Evolutionary conservation across 2,113 vertebrate genomes (phyloP), one percentile per base, ranked within the genome.

Genomic region (Periophthalmodon schlosseri): DNA sequence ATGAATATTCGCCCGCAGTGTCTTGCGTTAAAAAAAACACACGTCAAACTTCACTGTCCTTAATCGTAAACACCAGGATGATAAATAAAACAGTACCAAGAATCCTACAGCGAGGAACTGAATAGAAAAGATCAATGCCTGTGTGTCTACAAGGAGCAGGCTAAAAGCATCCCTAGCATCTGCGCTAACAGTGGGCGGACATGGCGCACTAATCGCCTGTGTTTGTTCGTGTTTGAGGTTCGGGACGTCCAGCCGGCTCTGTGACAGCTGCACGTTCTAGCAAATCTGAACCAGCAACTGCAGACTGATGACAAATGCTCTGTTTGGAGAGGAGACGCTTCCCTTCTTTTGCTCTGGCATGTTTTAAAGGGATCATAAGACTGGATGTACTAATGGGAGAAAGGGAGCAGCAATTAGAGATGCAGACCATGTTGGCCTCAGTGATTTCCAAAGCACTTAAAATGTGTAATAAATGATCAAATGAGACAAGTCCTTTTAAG

Each of bases 401-500:
- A 90, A 88, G 89, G 88, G 86, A 86, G 82, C 75, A 79, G 81
- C 90, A 93, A 94, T 93, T 93, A 93, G 88, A 82, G 87, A 87
- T 84, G 85, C 80, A 88, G 88, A 93, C 91, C 91, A 85, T 84
- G 86, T 75, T 80, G 84, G 89, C 88, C 88, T 92, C 86, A 85
- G 88, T 86, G 88, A 89, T 93, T 94, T 93, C 92, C 89, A 93
- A 94, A 93, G 88, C 91, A 89, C 90, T 91, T 90, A 90, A 93
- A 94, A 92, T 92, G 92, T 92, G 91, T 91, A 92, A 90, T 93
- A 93, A 94, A 93, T 93, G 91, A 94, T 94, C 89, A 92, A 92
- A 93, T 92, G 79, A 92, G 92, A 94, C 93, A 91, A 91, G 77
- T 86, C 68, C 85, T 92, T 87, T 92, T 83, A 91, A 91, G 90